Percentiles rank a stretch among this genome's conserved stretches.
Evolutionary conservation across 2,888 invertebrate species (phyloP).

Genomic region (Dorcus hopei): DNA sequence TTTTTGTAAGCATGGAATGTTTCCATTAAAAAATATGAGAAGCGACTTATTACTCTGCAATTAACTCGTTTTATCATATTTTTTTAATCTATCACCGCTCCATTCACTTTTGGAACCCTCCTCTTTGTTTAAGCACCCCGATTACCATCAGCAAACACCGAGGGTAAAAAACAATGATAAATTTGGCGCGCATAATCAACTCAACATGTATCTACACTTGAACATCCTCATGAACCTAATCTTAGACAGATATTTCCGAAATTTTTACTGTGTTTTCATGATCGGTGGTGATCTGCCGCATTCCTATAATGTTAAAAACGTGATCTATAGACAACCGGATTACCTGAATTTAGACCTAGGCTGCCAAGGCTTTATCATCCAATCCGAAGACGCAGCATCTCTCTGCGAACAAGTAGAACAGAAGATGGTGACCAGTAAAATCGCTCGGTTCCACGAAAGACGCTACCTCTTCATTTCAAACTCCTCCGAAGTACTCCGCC

Average conservation of each 20-base stretch:
- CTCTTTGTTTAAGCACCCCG: background rate
- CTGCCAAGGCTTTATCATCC: no score
- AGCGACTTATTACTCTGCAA: no score
- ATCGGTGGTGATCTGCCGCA: background rate
- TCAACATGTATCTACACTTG: background rate
- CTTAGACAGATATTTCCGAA: background rate
- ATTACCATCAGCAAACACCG: background rate
- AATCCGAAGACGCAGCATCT: no score
- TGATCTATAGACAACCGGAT: background rate
- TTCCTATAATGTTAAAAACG: background rate
- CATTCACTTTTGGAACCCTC: no score
- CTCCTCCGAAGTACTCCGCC: no score
- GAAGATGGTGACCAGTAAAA: background rate
- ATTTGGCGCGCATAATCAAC: background rate
- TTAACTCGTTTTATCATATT: no score
- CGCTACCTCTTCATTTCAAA: background rate
- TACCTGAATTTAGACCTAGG: no score
- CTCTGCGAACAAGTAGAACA: background rate
- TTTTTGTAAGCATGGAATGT: no score
- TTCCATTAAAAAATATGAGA: no score
- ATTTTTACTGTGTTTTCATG: background rate
- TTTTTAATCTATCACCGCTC: no score
- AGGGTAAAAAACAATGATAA: background rate
- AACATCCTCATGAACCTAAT: background rate
- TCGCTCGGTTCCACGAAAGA: background rate